Base-by-base conservation (phyloP, 2,888 invertebrate species). In the Pycnomerus fuliginosus region DNA sequence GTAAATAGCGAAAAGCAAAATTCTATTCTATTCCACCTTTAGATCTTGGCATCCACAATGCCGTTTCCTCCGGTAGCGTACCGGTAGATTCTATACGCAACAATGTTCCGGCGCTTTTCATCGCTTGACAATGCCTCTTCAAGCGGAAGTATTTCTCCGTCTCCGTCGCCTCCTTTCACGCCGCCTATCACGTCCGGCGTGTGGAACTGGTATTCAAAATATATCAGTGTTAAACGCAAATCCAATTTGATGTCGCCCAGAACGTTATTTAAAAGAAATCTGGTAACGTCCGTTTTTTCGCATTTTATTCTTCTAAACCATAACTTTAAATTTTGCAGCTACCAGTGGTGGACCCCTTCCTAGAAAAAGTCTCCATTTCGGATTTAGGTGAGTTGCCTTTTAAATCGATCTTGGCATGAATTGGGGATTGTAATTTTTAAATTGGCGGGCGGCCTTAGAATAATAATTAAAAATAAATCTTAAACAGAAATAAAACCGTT, bases 271-370 rank as follows among this genome's bases (percentile, higher is more conserved):
- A 59, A 59, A 38, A 60, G 58, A 45, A 34, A 56, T 15, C 43
- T 62, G 65, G 64, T 64, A 59, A 54, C 39, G 42, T 31, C 23
- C 16, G 13, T 8, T 14, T 12, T 25, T 30, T 11, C 8, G 15
- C 11, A 15, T 8, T 25, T 8, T 24, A 16, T 27, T 36, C 12
- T n/a, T n/a, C n/a, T n/a, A n/a, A n/a, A n/a, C n/a, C n/a, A n/a
- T n/a, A n/a, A n/a, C n/a, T n/a, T n/a, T n/a, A n/a, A n/a, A n/a
- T n/a, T 54, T 83, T 84, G 40, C 82, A 93, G 92, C 77, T 92
- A 65, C 92, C 92, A 45, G 90, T 90, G 36, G 91, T 88, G 34
- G 92, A 92, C 75, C 92, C 92, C 30, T 93, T 92, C 75, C 73
- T 93, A 76, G 92, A 91, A 73, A 92, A 91, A 80, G 85, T 86